These are phyloP conservation scores for Drosophila kikkawai DNA, from an alignment of 1,140 invertebrate genomes.

Conservation along the genomic window DNA sequence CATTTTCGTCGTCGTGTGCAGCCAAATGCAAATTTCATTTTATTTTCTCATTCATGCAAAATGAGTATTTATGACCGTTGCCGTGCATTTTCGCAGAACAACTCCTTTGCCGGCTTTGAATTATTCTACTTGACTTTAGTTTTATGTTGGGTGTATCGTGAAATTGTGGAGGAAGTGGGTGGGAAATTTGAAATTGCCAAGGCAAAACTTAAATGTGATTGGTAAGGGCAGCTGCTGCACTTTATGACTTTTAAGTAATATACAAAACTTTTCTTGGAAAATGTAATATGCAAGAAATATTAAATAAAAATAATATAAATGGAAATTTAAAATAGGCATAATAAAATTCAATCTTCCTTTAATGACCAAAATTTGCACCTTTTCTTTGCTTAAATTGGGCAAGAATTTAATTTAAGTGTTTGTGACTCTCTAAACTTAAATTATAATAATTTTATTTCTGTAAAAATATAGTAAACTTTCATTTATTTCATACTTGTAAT, in stretches of 20 bases:
- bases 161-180: constrained; percentile 1
- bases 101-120: constrained; percentile 20
- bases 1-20: constrained; percentile 69
- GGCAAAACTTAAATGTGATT: constrained; percentile 12
- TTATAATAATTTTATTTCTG: background rate
- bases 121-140: constrained; percentile 30
- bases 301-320: background rate
- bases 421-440: background rate
- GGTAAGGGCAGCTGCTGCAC: background rate
- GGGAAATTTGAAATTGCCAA: constrained; percentile 6
- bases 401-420: too few relatives aligned
- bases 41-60: constrained; percentile 79
- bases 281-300: background rate
- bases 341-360: too few relatives aligned
- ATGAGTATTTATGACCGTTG: constrained; percentile 70
- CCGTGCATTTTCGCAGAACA: constrained; percentile 22
- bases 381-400: too few relatives aligned
- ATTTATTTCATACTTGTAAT: background rate
- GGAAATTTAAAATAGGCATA: background rate
- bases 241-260: constrained; percentile 2
- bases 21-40: constrained; percentile 80
- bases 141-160: constrained; percentile 26
- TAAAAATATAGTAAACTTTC: too few relatives aligned
- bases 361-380: too few relatives aligned
- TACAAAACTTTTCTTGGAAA: too few relatives aligned